Percentiles rank a stretch among this genome's conserved stretches.
Conservation (phyloP, 2,797 vertebrate species). For the Melanotaenia trifasciata region DNA sequence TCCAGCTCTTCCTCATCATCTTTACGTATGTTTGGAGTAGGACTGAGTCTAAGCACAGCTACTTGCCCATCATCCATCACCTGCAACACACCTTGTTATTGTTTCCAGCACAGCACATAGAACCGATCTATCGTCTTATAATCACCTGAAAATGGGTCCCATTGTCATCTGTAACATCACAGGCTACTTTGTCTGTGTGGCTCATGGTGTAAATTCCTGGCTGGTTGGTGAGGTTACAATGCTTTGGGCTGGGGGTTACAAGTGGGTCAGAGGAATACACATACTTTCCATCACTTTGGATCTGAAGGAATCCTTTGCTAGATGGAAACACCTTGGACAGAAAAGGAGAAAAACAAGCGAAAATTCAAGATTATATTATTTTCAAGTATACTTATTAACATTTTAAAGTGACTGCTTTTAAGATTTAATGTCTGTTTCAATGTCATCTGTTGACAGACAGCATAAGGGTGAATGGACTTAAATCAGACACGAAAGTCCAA, state of each 20-base stretch:
- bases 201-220: constrained; percentile 88
- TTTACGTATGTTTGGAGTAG: constrained; percentile 39
- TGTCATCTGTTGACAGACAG: constrained; percentile 1
- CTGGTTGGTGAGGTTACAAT: constrained; percentile 52
- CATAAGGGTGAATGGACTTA: not conserved
- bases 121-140: not conserved
- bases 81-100: constrained; percentile 68
- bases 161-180: constrained; percentile 85
- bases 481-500: not conserved
- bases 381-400: not conserved
- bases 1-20: constrained; percentile 32
- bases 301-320: constrained; percentile 82
- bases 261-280: constrained; percentile 79
- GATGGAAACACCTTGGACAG: constrained; percentile 84
- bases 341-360: constrained; percentile 13
- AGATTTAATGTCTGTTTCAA: not conserved
- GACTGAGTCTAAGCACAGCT: constrained; percentile 68
- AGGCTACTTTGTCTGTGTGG: constrained; percentile 82
- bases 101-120: rapidly evolving
- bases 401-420: not conserved
- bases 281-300: constrained; percentile 84
- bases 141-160: constrained; percentile 91
- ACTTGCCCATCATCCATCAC: constrained; percentile 88
- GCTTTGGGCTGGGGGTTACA: constrained; percentile 20
- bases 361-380: not conserved